Evolutionary conservation across 2,797 vertebrate species (phyloP), one percentile per base, ranked within the genome.

Genomic region (Sebastiscus albofasciatus): DNA sequence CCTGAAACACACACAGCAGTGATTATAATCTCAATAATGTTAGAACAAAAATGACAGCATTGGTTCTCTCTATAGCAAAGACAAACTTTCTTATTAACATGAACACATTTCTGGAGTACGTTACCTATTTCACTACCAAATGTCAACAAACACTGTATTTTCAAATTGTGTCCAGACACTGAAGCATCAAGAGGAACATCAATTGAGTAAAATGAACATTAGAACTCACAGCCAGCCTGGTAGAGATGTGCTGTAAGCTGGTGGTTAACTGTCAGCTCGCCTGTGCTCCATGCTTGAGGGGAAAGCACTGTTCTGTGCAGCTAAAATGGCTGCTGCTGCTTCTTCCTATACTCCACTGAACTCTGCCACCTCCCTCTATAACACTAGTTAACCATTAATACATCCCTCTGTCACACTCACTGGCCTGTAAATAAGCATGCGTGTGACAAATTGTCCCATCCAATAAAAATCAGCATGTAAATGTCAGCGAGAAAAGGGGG

Each of bases 321-420:
- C 46, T 84, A 92, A 94, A 93, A 95, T 95, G 93, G 92, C 91
- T 79, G 80, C 84, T 84, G 76, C 71, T 70, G 59, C 18, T 75
- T 85, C 67, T 75, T 86, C 67, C 75, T 75, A 42, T 42, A n/a
- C 71, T 61, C 56, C 12, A 20, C 72, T 93, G 92, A 86, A 91
- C 89, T 89, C 84, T 89, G 77, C 52, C 88, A 84, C 86, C 79
- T 80, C 72, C 80, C 69, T 82, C 36, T 83, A 20, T 42, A 77
- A 82, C 72, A 73, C 58, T 33, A 74, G 93, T 95, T 95, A 96
- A 96, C 76, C 81, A 95, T 96, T 95, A 86, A 95, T 88, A 58
- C 4, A 22, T 58, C 67, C 61, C 55, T 64, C 39, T 34, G 75
- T 79, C 81, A 26, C 56, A 77, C 76, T 52, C 46, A 16, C 9